These are phyloP conservation scores for Ectemnius lituratus DNA, from an alignment of 2,888 invertebrate genomes.

Conservation along the genomic window DNA sequence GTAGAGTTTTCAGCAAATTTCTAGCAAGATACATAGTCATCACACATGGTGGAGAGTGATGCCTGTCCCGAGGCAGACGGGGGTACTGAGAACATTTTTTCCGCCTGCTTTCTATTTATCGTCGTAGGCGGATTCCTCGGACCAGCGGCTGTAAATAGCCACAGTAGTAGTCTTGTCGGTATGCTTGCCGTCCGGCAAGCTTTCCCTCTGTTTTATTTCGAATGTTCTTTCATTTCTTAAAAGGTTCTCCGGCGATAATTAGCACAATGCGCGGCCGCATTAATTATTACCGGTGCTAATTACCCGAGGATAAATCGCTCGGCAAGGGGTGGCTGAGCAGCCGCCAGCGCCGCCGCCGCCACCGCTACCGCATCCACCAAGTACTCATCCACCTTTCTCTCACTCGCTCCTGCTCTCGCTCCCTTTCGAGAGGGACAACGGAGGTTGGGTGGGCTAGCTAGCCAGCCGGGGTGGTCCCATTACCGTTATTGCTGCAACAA, in stretches of 20 bases:
- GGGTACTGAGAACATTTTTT: conserved; percentile 20
- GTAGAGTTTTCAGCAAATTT: too few species aligned
- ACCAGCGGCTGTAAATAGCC: too few species aligned
- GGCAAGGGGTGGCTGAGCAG: conserved; percentile 61
- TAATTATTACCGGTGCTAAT: conserved; percentile 78
- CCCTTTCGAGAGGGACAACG: not conserved
- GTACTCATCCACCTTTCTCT: too few species aligned
- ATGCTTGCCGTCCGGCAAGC: too few species aligned
- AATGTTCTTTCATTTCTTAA: conserved; percentile 78
- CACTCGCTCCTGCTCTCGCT: too few species aligned
- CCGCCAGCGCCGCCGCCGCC: not conserved
- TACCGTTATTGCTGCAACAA: conserved; percentile 77
- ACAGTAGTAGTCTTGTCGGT: conserved; percentile 1
- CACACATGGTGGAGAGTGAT: too few species aligned
- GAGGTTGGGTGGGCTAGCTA: conserved; percentile 39
- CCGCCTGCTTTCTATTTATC: conserved; percentile 43
- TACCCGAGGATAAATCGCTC: conserved; percentile 77
- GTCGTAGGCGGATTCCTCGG: conserved; percentile 10
- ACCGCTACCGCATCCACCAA: not conserved
- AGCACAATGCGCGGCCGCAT: conserved; percentile 77
- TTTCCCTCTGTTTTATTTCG: conserved; percentile 73
- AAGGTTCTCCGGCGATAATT: conserved; percentile 77
- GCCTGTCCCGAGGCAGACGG: too few species aligned
- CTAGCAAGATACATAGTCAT: too few species aligned
- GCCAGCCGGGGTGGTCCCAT: conserved; percentile 67